Base-by-base conservation (phyloP, 2,888 invertebrate species). In the Opisthograptis luteolata region DNA sequence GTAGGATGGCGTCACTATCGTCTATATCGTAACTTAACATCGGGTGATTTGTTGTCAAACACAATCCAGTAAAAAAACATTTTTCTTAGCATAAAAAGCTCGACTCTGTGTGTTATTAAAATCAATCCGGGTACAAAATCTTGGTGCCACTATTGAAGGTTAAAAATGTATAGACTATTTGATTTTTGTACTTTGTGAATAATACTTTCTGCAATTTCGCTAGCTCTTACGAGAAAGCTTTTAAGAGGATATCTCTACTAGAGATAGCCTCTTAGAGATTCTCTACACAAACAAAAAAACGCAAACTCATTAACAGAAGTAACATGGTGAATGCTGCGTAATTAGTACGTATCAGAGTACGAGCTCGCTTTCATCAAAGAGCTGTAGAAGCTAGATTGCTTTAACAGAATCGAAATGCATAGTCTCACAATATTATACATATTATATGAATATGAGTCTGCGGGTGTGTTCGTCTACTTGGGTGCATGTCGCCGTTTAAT, bases 401-500 rank as follows among this genome's bases (percentile, higher is more conserved):
- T 15, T 37, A 7, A 15, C 5, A 12, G 31, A 27, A 34, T 32
- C 28, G 28, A 37, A 37, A 37, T 49, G 36, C 37, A 55, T 60
- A 61, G 41, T 36, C 45, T 56, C 51, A 10, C 58, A 66, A 39
- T 19, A 39, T n/a, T n/a, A n/a, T n/a, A n/a, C n/a, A n/a, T n/a
- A n/a, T n/a, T 27, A 40, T 22, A 66, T 70, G 76, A 72, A 73
- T 76, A 30, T 30, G 31, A 68, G 66, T 76, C 36, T 22, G 25
- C 68, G 66, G 49, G 55, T 54, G 54, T 56, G 52, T 64, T 58
- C 64, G 55, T 57, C 47, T 54, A 47, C 28, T 19, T 19, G 45
- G 62, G 62, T 69, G 70, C 67, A 73, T 68, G 69, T 70, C 66
- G 62, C 66, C 72, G 74, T 78, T 82, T 87, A 86, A 87, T 86